A percentile compares a stretch with the other conserved stretches of the same genome.
Conservation (phyloP, 2,888 invertebrate species). For the Rutpela maculata region DNA sequence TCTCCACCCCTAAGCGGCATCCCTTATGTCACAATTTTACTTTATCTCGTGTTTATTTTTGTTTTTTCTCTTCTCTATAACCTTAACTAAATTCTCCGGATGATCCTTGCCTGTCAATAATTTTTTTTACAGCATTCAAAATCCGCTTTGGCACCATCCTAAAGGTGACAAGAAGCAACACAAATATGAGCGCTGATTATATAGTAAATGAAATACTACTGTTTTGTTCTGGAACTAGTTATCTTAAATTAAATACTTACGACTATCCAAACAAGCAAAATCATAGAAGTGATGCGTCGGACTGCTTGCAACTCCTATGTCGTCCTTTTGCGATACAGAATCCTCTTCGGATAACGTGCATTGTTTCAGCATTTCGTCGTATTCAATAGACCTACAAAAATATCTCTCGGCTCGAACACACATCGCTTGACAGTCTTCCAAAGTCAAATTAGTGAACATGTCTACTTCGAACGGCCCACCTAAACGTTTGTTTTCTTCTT, state of each 20-base stretch:
- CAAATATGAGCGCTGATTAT: too few relatives aligned
- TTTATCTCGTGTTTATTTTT: too few relatives aligned
- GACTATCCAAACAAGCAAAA: constrained; percentile 91
- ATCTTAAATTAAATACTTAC: constrained; percentile 77
- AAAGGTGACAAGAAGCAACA: too few relatives aligned
- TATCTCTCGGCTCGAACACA: constrained; percentile 91
- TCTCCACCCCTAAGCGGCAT: too few relatives aligned
- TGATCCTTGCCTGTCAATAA: too few relatives aligned
- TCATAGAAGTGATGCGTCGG: constrained; percentile 92
- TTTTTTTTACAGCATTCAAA: too few relatives aligned
- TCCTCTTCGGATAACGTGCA: constrained; percentile 95
- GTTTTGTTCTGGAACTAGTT: background rate
- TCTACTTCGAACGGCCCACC: constrained; percentile 93
- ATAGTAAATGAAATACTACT: too few relatives aligned
- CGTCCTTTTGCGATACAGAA: constrained; percentile 91
- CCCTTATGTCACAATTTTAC: too few relatives aligned
- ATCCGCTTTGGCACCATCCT: too few relatives aligned
- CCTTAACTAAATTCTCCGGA: too few relatives aligned
- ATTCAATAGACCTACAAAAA: constrained; percentile 93
- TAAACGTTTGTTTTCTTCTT: constrained; percentile 91
- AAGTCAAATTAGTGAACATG: constrained; percentile 88
- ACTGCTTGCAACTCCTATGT: constrained; percentile 89
- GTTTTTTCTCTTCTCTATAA: too few relatives aligned
- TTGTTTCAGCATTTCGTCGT: constrained; percentile 89
- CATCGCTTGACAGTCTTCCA: constrained; percentile 92